Base-by-base conservation (phyloP, 2,113 vertebrate genomes). In the Catharus minimus region DNA sequence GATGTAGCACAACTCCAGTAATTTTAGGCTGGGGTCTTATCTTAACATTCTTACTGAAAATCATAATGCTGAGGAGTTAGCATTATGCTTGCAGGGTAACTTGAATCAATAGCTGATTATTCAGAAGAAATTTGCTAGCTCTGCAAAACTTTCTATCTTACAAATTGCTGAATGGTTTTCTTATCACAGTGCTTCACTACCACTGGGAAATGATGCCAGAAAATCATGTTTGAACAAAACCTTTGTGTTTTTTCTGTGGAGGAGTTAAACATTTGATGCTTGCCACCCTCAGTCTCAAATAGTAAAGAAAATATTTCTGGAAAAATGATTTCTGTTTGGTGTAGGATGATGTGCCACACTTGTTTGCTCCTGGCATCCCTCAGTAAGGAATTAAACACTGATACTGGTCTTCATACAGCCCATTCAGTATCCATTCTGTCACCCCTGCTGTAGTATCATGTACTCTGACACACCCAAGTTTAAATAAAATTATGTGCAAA, bases 151-250 rank as follows among this genome's bases (percentile, higher is more conserved):
- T 93, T 91, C 55, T 67, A 49, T 49, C 75, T 94, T 93, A 81
- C 64, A 92, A 93, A 76, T 81, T 72, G 83, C 78, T 97, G 97
- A 96, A 96, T 97, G 95, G 90, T 91, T 75, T 94, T 84, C 95
- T 97, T 97, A 95, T 96, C 94, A 61, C 41, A 72, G 78, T 39
- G 69, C 64, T 81, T 93, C 75, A n/a, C 90, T 92, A 53, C 77
- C 64, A 58, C 86, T 13, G 64, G 92, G 86, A 49, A 57, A 19
- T 22, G 9, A 36, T 87, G 95, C 97, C 88, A 88, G 93, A 71
- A 91, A 94, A 44, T 82, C 62, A 15, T 73, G 84, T 86, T 78
- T 62, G 86, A 97, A 97, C 97, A 97, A 96, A 94, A 82, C 83
- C 56, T 69, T 87, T 89, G 86, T 62, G 96, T 94, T 96, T 89